Conservation (phyloP, 2,113 vertebrate genomes). For the Pterocles orientalis region DNA sequence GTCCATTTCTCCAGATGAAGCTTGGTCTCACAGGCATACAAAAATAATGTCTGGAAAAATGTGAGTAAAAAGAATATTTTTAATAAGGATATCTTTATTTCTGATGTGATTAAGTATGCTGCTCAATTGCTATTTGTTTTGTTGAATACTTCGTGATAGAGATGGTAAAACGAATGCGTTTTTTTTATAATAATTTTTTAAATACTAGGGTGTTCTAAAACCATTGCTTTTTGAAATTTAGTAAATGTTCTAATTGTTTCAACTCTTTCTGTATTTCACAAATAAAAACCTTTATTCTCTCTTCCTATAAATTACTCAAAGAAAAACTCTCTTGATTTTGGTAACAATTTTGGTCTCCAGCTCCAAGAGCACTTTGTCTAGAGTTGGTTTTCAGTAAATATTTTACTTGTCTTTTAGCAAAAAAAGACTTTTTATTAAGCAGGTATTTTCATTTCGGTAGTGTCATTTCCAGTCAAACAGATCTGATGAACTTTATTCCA, state of each 20-base stretch:
- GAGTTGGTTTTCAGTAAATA: background rate
- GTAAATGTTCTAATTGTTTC: background rate
- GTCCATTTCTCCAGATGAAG: background rate
- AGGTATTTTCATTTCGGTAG: background rate
- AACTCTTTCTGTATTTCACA: background rate
- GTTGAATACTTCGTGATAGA: background rate
- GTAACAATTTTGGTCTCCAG: background rate
- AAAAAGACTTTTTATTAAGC: fast-evolving
- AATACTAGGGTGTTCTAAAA: background rate
- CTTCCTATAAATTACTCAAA: background rate
- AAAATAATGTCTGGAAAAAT: background rate
- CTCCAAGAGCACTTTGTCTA: background rate
- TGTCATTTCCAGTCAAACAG: background rate
- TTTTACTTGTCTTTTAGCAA: background rate
- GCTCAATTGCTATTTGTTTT: background rate
- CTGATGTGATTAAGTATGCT: background rate
- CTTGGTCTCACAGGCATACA: background rate
- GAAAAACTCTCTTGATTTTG: background rate
- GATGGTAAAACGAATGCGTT: background rate
- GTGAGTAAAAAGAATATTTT: background rate
- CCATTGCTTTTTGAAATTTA: background rate
- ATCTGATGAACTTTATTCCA: background rate
- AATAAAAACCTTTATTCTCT: background rate
- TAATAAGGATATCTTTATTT: background rate
- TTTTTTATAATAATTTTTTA: background rate